These are phyloP conservation scores for Helobdella robusta DNA, from an alignment of 2,888 invertebrate genomes.

Conservation along the genomic window DNA sequence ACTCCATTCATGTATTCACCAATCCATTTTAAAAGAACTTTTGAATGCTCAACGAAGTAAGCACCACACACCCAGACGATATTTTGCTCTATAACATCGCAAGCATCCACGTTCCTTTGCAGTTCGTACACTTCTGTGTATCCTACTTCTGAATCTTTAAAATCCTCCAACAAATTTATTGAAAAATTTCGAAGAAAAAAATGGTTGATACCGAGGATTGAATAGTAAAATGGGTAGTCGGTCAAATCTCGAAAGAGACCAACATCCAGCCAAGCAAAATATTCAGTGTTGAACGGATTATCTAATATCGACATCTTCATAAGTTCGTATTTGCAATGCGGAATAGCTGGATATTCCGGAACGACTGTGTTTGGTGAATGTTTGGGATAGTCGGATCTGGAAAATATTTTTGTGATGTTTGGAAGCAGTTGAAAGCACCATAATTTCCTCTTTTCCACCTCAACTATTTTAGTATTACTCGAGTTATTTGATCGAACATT, in stretches of 20 bases:
- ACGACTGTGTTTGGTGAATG: conserved; percentile 41
- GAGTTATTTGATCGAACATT: conserved; percentile 31
- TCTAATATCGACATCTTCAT: conserved; percentile 36
- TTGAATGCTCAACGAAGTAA: conserved; percentile 37
- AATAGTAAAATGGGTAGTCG: neutral
- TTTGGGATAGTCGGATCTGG: conserved; percentile 38
- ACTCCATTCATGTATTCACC: conserved; percentile 37
- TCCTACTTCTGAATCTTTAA: no score
- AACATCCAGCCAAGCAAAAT: conserved; percentile 42
- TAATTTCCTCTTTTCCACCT: conserved; percentile 34
- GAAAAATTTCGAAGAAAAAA: no score
- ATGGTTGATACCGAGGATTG: neutral
- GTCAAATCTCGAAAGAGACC: conserved; percentile 40
- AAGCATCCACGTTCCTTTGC: conserved; percentile 28
- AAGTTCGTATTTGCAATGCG: conserved; percentile 44
- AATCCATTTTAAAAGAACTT: conserved; percentile 33
- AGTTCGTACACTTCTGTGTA: conserved; percentile 26
- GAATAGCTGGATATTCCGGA: conserved; percentile 40
- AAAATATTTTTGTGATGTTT: conserved; percentile 37
- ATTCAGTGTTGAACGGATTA: conserved; percentile 38
- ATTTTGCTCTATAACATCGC: conserved; percentile 36
- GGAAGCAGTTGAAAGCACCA: conserved; percentile 38
- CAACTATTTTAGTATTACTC: conserved; percentile 35
- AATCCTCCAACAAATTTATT: no score
- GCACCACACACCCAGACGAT: conserved; percentile 41